Evolutionary conservation across 2,113 vertebrate genomes (phyloP).

Genomic region (Chrysochloris asiatica): DNA sequence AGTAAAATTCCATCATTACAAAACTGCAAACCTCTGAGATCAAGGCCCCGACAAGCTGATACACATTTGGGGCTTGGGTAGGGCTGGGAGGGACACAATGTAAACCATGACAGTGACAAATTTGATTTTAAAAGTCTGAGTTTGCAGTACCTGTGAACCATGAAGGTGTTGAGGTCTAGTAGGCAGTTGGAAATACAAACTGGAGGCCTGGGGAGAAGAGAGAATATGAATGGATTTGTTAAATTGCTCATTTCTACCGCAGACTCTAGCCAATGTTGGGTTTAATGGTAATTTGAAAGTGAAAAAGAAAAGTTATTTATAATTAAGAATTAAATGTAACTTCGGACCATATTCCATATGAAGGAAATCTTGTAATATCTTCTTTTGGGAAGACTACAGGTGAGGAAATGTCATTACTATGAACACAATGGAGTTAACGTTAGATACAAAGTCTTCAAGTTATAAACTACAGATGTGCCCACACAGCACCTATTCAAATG

Average conservation of each 20-base stretch:
- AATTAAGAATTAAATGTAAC: not conserved
- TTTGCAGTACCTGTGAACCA: not conserved
- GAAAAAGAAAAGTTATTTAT: not conserved
- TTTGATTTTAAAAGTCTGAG: not conserved
- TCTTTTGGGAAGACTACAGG: conserved; percentile 26
- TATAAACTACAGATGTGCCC: not conserved
- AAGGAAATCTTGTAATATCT: not conserved
- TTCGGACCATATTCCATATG: not conserved
- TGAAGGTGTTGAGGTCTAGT: not conserved
- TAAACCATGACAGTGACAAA: not conserved
- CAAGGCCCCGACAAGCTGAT: not conserved
- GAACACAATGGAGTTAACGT: not conserved
- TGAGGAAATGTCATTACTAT: not conserved
- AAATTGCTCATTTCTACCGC: not conserved
- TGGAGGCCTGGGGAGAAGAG: not conserved
- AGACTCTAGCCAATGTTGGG: not conserved
- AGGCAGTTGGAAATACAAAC: not conserved
- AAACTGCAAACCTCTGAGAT: too few species aligned
- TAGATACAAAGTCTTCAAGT: not conserved
- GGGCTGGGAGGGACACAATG: not conserved
- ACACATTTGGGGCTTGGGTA: not conserved
- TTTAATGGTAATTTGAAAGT: not conserved
- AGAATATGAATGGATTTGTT: not conserved
- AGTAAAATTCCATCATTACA: too few species aligned
- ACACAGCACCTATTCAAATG: not conserved